Evolutionary conservation across 2,888 invertebrate genomes (phyloP), one percentile per base, ranked within the genome.

Genomic region (Laothoe populi): DNA sequence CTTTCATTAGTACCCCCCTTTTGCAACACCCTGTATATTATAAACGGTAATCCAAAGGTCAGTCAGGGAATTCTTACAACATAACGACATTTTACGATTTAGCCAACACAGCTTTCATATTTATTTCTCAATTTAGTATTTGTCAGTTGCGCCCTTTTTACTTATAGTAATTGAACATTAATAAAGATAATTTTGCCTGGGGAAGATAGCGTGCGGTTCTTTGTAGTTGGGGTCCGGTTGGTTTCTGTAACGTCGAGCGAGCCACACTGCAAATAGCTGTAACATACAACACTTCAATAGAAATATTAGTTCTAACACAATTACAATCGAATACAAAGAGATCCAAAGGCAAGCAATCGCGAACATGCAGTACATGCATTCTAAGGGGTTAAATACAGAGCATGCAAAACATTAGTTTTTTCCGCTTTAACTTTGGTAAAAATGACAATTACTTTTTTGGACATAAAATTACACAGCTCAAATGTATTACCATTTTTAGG

Each of bases 231-330:
- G 96, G 90, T 96, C 95, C 63, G 95, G 94, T 86, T 96, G 96
- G 90, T 97, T 97, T 82, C 97, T 95, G 89, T 96, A 97, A 74
- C 95, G 95, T 83, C 96, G 95, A 69, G 97, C 96, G 84, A 96
- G 92, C 89, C 96, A 95, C 74, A 96, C 95, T 80, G 97, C 97
- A 84, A 97, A 94, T 81, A 97, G 94, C 97, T 97, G 94, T 46
- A 94, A 93, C 66, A 62, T 65, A 60, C 38, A 38, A 4, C 13
- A 38, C 4, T 35, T 0, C 42, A 46, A 60, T 48, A 11, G 10
- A 10, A 23, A 10, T 24, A 26, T 11, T 40, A 38, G n/a, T 11
- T 11, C 35, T 23, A 23, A 46, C 46, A n/a, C n/a, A 4, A 48
- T 11, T 13, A 21, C 19, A n/a, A 38, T 40, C 24, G 8, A 58